Percentiles rank a stretch among this genome's conserved stretches.
phyloP scores from a whole-genome alignment of 2,888 invertebrate species.

The Cerastis leucographa region DNA sequence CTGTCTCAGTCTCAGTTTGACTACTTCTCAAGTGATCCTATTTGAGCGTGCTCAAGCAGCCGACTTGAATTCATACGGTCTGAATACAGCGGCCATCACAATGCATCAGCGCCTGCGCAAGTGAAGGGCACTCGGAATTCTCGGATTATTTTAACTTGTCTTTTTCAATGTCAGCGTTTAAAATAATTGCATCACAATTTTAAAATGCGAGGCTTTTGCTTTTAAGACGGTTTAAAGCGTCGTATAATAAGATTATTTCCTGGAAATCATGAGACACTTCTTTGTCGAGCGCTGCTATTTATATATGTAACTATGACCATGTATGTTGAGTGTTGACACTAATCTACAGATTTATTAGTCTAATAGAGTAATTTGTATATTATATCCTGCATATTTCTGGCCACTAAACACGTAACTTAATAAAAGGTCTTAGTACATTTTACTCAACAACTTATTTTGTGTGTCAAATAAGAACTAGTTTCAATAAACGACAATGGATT shows the following conservation, averaged over 20 bases:
- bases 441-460: background rate
- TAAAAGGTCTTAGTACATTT: constrained; percentile 30
- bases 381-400: constrained; percentile 9
- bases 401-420: constrained; percentile 2
- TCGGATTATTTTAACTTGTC: constrained; percentile 90
- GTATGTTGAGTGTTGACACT: constrained; percentile 43
- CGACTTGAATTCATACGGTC: constrained; percentile 84
- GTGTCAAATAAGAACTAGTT: constrained; percentile 13
- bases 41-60: constrained; percentile 78
- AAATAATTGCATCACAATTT: constrained; percentile 91
- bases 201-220: constrained; percentile 89
- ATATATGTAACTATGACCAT: constrained; percentile 52
- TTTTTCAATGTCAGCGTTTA: constrained; percentile 91
- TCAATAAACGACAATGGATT: constrained; percentile 10
- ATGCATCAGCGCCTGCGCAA: constrained; percentile 87
- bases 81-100: constrained; percentile 88
- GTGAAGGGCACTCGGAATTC: constrained; percentile 89
- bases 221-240: constrained; percentile 87
- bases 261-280: constrained; percentile 85
- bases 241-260: constrained; percentile 88
- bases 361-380: constrained; percentile 36
- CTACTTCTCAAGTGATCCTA: constrained; percentile 71
- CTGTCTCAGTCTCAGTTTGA: constrained; percentile 68
- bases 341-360: constrained; percentile 48
- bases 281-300: constrained; percentile 74